A percentile compares a stretch with the other conserved stretches of the same genome.
Evolutionary conservation across 2,113 vertebrate species (phyloP).

Genomic region (Callipepla squamata): DNA sequence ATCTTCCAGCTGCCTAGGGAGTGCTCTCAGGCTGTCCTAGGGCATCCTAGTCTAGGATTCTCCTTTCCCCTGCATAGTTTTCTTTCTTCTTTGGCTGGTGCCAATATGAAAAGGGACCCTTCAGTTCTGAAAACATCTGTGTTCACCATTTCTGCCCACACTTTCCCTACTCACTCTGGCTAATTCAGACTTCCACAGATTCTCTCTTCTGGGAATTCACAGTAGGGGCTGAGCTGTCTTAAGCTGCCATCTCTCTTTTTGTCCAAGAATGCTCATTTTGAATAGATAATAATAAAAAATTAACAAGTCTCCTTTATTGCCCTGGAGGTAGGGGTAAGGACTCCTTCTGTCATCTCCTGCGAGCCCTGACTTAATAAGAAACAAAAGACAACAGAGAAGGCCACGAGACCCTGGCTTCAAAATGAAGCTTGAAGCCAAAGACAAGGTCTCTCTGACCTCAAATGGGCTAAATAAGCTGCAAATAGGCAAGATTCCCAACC

Average conservation of each 20-base stretch:
- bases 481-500: conserved; percentile 21
- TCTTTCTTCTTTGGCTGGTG: background rate
- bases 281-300: conserved; percentile 6
- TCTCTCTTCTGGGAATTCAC: background rate
- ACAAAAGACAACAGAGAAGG: conserved; percentile 2
- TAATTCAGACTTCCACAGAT: background rate
- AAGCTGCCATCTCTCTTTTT: background rate
- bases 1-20: background rate
- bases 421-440: background rate
- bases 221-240: background rate
- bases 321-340: background rate
- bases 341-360: background rate
- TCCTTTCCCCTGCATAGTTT: background rate
- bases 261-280: background rate
- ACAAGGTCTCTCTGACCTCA: background rate
- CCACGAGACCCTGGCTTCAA: background rate
- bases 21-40: background rate
- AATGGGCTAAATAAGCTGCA: background rate
- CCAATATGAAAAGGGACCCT: background rate
- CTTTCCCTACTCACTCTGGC: background rate
- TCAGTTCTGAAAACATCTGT: background rate
- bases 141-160: background rate
- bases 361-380: conserved; percentile 21
- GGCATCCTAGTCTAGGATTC: background rate
- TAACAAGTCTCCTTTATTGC: background rate